Percentiles rank a stretch among this genome's conserved stretches.
Conservation (phyloP, 2,113 vertebrate species). For the Indicator indicator region DNA sequence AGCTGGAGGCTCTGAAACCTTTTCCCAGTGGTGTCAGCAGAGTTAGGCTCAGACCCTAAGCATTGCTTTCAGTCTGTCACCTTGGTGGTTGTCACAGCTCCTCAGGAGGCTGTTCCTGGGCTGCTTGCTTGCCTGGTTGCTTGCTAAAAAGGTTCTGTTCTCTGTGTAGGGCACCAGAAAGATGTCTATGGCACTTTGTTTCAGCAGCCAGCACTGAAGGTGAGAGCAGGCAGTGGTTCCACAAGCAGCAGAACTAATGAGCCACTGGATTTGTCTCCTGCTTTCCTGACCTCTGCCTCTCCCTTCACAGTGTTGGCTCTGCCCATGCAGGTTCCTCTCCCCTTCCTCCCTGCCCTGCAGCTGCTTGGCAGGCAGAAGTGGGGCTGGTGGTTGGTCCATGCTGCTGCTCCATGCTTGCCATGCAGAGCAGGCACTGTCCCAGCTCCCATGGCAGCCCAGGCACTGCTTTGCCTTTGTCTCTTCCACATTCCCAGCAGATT, state of each 20-base stretch:
- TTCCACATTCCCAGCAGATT: not conserved
- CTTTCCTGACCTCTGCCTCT: slow-evolving; percentile 7
- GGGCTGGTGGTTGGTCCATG: fast-evolving
- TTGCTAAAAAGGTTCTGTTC: not conserved
- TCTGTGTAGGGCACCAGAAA: not conserved
- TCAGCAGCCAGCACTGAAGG: slow-evolving; percentile 19
- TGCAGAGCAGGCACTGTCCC: not conserved
- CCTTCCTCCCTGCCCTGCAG: not conserved
- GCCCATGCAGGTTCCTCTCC: not conserved
- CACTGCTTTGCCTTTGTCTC: not conserved
- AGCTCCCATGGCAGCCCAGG: not conserved
- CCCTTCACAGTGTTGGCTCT: not conserved
- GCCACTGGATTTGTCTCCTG: slow-evolving; percentile 22
- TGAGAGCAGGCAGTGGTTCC: not conserved
- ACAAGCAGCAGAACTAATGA: slow-evolving; percentile 31
- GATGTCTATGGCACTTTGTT: slow-evolving; percentile 18
- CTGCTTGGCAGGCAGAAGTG: not conserved
- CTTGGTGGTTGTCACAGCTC: not conserved
- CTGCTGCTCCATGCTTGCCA: not conserved
- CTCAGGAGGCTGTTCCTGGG: not conserved
- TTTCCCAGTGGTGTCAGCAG: not conserved
- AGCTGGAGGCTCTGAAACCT: not conserved
- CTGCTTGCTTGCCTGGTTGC: not conserved
- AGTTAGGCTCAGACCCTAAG: not conserved
- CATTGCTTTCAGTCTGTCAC: not conserved